Evolutionary conservation across 2,113 vertebrate genomes (phyloP), one percentile per base, ranked within the genome.

Genomic region (Arvicanthis niloticus): DNA sequence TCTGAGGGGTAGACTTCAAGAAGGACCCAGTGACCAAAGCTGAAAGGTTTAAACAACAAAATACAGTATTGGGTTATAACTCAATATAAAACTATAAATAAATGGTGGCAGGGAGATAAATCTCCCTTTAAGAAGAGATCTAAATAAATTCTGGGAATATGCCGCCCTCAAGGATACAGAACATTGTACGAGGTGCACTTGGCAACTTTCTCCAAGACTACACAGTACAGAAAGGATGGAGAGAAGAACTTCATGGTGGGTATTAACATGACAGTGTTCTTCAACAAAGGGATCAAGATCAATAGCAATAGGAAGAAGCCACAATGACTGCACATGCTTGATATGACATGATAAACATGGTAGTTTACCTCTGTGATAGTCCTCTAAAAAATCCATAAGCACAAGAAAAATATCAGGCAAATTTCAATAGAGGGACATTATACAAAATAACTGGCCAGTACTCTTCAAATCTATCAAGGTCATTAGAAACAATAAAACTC

Each of bases 61-160:
- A 48, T 45, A 53, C 42, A 62, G 37, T 68, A 58, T 37, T 53
- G 1, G 8, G n/a, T 78, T 96, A 92, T 78, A 95, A 84, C 12
- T 22, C 12, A 92, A 91, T 87, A 60, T 87, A 80, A 40, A 85
- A 72, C 94, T 89, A 94, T 62, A 68, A 93, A 87, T 73, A 89
- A 72, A 93, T 89, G 26, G 10, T 62, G 72, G 16, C 56, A 40
- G 29, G 22, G 34, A 62, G n/a, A 77, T 13, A 91, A 96, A 68
- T 62, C 16, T 84, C 60, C 56, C 12, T 42, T 67, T 65, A 31
- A 76, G n/a, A 24, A 75, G 26, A 95, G 86, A 51, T 70, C 42
- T 45, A 80, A 75, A 87, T 92, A 89, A 89, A 91, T 89, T 85
- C 51, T 77, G 8, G 37, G 77, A 75, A 40, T 90, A 42, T 0